Percentiles rank a stretch among this genome's conserved stretches.
phyloP scores from a whole-genome alignment of 2,113 vertebrate genomes.

The Camelus bactrianus region DNA sequence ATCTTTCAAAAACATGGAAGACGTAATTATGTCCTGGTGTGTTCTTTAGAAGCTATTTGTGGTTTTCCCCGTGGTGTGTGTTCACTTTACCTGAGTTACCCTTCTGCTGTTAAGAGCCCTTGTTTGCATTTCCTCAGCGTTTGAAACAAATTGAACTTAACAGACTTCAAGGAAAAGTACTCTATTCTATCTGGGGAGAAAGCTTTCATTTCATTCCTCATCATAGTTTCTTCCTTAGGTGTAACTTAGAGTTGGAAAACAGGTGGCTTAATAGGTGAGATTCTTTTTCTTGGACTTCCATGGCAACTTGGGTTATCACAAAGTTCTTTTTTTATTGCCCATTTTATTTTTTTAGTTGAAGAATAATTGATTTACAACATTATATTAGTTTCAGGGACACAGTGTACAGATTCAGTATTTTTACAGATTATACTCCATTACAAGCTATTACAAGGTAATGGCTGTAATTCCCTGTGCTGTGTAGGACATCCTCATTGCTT shows the following conservation, averaged over 20 bases:
- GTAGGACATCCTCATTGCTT: neutral
- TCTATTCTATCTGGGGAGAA: neutral
- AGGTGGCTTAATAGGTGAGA: neutral
- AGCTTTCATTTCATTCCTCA: neutral
- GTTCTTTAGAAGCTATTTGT: conserved; percentile 69
- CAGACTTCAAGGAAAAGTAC: neutral
- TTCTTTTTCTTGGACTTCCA: neutral
- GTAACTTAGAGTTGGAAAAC: neutral
- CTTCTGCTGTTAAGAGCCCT: neutral
- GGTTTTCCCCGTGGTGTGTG: conserved; percentile 35
- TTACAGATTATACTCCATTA: neutral
- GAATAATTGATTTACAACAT: neutral
- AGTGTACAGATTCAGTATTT: neutral
- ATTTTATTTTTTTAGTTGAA: neutral
- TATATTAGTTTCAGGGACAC: neutral
- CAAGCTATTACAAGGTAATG: neutral
- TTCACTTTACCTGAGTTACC: conserved; percentile 51
- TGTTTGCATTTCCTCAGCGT: conserved; percentile 9
- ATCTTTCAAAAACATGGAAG: conserved; percentile 72
- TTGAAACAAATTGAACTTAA: neutral
- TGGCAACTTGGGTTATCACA: neutral
- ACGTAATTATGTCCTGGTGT: conserved; percentile 46
- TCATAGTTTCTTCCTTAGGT: neutral
- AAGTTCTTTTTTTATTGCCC: neutral
- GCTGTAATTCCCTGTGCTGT: neutral